A percentile compares a stretch with the other conserved stretches of the same genome.
These are phyloP conservation scores for Mechanitis messenoides DNA, from an alignment of 2,888 invertebrate species.

Conservation along the genomic window DNA sequence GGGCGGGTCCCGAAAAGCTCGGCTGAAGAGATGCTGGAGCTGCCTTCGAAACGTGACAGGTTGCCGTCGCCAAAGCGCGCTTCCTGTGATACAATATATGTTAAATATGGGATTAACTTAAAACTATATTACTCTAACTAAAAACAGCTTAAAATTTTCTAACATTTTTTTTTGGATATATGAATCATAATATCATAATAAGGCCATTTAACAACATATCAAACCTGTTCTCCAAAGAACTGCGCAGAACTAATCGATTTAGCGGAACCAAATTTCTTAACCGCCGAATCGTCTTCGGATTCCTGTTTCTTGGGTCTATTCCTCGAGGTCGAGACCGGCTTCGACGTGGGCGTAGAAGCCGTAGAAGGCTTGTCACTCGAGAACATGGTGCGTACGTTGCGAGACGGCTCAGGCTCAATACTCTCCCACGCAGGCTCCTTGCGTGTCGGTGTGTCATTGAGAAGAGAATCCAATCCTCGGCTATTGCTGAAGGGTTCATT, in stretches of 20 bases:
- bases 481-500: slow-evolving; percentile 57
- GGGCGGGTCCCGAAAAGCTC: slow-evolving; percentile 88
- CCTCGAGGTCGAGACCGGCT: slow-evolving; percentile 20
- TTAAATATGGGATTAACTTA: too few relatives aligned
- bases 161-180: too few relatives aligned
- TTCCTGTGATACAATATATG: slow-evolving; percentile 49
- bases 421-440: slow-evolving; percentile 42
- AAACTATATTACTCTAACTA: too few relatives aligned
- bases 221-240: slow-evolving; percentile 87
- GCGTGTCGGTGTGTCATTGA: slow-evolving; percentile 21
- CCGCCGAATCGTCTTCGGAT: slow-evolving; percentile 83
- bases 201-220: neutral
- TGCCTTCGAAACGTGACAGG: slow-evolving; percentile 91
- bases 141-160: too few relatives aligned
- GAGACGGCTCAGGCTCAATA: slow-evolving; percentile 57
- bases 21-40: slow-evolving; percentile 95
- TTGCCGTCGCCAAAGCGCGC: slow-evolving; percentile 73
- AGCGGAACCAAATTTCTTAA: slow-evolving; percentile 97
- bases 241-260: slow-evolving; percentile 99
- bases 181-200: too few relatives aligned
- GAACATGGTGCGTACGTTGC: slow-evolving; percentile 59
- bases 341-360: slow-evolving; percentile 22
- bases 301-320: slow-evolving; percentile 33
- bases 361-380: slow-evolving; percentile 24
- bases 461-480: slow-evolving; percentile 29